Evolutionary conservation across 2,113 vertebrate genomes (phyloP).

Genomic region (Eclectus roratus): DNA sequence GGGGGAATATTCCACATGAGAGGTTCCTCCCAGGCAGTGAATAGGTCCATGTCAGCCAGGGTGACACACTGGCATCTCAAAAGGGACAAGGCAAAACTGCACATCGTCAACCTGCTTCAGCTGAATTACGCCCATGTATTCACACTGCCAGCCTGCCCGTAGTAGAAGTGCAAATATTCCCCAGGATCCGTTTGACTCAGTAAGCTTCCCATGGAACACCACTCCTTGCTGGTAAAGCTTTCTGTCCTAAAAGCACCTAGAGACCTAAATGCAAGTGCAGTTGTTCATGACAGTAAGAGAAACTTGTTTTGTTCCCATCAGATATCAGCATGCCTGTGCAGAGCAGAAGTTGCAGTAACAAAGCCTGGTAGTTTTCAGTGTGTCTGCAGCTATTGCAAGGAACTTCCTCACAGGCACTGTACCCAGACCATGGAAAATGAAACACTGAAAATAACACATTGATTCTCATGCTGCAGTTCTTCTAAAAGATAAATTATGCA

Average conservation of each 20-base stretch:
- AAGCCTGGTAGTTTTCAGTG: not conserved
- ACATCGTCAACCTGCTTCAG: not conserved
- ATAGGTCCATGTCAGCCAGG: not conserved
- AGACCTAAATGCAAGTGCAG: not conserved
- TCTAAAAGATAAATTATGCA: not conserved
- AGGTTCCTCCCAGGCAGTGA: not conserved
- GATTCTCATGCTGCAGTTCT: not conserved
- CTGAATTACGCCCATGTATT: not conserved
- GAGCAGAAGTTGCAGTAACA: not conserved
- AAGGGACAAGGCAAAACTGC: not conserved
- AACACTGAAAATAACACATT: not conserved
- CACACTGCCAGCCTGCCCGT: not conserved
- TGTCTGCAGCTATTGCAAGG: not conserved
- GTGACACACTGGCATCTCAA: not conserved
- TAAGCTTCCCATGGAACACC: accelerated
- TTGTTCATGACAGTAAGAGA: not conserved
- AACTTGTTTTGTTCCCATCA: not conserved
- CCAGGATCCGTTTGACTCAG: not conserved
- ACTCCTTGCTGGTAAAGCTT: not conserved
- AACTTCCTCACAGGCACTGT: not conserved
- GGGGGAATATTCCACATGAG: not conserved
- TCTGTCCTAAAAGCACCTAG: not conserved
- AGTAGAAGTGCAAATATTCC: not conserved
- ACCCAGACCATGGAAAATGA: conserved; percentile 16
- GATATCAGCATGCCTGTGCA: not conserved